Conservation (phyloP, 1,140 invertebrate species). For the Hyles vespertilio region DNA sequence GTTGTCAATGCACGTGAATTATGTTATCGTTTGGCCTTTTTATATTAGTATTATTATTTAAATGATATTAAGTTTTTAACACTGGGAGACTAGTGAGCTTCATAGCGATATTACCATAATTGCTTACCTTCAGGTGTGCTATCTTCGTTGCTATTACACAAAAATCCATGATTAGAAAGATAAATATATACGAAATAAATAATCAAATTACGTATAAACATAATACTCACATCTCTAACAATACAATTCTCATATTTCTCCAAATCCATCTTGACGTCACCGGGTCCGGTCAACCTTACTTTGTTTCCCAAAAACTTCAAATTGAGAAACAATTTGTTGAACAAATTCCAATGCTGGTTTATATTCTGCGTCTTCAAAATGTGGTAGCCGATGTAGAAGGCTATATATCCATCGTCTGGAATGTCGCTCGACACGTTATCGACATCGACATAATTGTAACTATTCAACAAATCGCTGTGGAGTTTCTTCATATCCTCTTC, state of each 20-base stretch:
- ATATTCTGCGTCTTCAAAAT: constrained; percentile 52
- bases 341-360: constrained; percentile 46
- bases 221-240: constrained; percentile 48
- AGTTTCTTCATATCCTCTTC: constrained; percentile 49
- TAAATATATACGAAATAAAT: background rate
- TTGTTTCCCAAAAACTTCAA: constrained; percentile 68
- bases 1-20: no score
- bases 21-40: no score
- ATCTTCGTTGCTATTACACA: no score
- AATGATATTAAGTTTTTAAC: no score
- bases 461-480: constrained; percentile 54
- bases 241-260: constrained; percentile 60
- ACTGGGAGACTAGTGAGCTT: no score
- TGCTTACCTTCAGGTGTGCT: no score
- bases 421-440: constrained; percentile 46
- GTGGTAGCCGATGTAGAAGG: constrained; percentile 63
- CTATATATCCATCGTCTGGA: constrained; percentile 62
- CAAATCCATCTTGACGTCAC: constrained; percentile 61
- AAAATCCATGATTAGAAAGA: no score
- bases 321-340: constrained; percentile 59
- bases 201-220: constrained; percentile 4
- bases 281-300: constrained; percentile 55
- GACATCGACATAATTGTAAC: constrained; percentile 43
- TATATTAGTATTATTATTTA: no score
- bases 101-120: no score